Evolutionary conservation across 2,888 invertebrate species (phyloP).

Genomic region (Gymnosoma rotundatum): DNA sequence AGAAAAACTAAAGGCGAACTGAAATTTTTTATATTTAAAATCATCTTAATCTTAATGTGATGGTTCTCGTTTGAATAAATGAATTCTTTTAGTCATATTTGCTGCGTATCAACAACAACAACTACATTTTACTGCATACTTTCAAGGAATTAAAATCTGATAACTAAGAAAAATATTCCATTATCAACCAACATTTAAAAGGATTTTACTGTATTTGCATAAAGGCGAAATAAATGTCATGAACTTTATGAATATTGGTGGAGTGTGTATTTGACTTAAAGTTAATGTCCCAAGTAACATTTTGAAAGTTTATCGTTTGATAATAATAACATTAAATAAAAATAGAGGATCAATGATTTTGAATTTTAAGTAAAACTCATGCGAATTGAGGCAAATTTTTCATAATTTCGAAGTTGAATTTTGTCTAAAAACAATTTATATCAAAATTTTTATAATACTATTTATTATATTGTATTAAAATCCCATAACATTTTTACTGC

Average conservation of each 20-base stretch:
- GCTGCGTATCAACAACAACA: slow-evolving; percentile 7
- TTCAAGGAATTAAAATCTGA: slow-evolving; percentile 80
- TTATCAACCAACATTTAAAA: slow-evolving; percentile 43
- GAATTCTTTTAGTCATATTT: not conserved
- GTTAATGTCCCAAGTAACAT: slow-evolving; percentile 30
- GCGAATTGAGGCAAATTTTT: too few species aligned
- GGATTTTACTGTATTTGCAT: slow-evolving; percentile 15
- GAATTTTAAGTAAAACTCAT: too few species aligned
- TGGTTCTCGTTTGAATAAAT: not conserved
- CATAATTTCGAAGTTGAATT: too few species aligned
- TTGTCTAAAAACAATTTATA: too few species aligned
- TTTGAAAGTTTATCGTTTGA: not conserved
- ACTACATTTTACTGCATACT: slow-evolving; percentile 9
- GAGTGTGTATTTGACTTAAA: not conserved
- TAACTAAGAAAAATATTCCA: slow-evolving; percentile 76
- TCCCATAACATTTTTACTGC: too few species aligned
- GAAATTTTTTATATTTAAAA: slow-evolving; percentile 12
- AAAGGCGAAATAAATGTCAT: slow-evolving; percentile 29
- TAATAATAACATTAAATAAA: too few species aligned
- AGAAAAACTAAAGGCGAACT: not conserved
- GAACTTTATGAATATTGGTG: slow-evolving; percentile 10
- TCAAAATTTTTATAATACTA: too few species aligned
- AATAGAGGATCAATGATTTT: too few species aligned
- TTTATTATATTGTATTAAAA: too few species aligned
- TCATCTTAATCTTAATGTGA: slow-evolving; percentile 15